Evolutionary conservation across 1,140 invertebrate genomes (phyloP).

Genomic region (Leptopilina clavipes): DNA sequence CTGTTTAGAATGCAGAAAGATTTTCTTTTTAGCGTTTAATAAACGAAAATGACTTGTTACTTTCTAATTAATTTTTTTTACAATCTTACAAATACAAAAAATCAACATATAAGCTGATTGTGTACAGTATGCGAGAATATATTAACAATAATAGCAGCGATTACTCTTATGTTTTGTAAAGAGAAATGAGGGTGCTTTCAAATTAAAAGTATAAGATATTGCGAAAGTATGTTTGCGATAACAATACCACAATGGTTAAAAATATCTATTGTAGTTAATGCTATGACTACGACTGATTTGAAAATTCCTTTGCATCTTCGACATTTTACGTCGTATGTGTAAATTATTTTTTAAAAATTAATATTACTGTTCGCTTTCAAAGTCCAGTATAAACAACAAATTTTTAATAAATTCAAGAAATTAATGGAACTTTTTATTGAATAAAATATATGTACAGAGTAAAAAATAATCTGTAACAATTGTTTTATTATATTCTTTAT

Average conservation of each 20-base stretch:
- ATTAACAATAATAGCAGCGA: conserved; percentile 68
- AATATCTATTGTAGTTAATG: background rate
- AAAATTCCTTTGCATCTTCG: background rate
- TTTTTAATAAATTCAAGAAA: conserved; percentile 16
- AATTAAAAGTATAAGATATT: conserved; percentile 29
- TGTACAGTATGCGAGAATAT: conserved; percentile 74
- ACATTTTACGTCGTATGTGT: conserved; percentile 11
- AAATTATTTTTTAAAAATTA: conserved; percentile 1
- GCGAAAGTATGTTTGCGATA: conserved; percentile 1
- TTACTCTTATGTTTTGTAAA: conserved; percentile 54
- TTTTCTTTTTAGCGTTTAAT: background rate
- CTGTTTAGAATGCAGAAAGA: background rate
- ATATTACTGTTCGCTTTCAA: conserved; percentile 23
- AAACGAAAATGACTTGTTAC: conserved; percentile 13
- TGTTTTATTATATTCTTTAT: background rate
- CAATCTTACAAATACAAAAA: conserved; percentile 39
- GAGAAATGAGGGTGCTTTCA: conserved; percentile 27
- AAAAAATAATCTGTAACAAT: background rate
- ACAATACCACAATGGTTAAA: background rate
- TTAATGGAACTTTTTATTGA: conserved; percentile 19
- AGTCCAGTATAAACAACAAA: conserved; percentile 20
- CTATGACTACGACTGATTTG: background rate
- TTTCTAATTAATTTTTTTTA: conserved; percentile 5
- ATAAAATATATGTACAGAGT: conserved; percentile 22
- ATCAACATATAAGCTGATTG: conserved; percentile 70